Evolutionary conservation across 2,113 vertebrate genomes (phyloP).

Genomic region (Lepus timidus): DNA sequence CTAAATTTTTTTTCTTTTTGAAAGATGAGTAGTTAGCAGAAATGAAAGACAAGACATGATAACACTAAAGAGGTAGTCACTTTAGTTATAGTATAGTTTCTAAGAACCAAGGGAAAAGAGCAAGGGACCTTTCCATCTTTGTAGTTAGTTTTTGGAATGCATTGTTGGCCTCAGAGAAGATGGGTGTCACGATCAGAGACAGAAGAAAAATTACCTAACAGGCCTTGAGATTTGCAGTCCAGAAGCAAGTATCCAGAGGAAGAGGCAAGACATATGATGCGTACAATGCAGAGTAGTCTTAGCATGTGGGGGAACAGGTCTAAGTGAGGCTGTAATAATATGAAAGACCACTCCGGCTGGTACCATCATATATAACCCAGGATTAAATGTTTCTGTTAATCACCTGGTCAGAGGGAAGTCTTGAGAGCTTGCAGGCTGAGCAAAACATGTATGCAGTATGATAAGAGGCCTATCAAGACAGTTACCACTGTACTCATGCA

Average conservation of each 20-base stretch:
- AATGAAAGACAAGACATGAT: conserved; percentile 5
- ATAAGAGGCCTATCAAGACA: background rate
- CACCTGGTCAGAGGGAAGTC: background rate
- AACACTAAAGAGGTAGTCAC: background rate
- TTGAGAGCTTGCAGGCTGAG: background rate
- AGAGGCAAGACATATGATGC: background rate
- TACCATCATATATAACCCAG: background rate
- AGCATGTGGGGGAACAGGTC: background rate
- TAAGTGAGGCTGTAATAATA: background rate
- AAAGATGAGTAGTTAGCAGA: conserved; percentile 11
- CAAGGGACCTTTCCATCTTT: background rate
- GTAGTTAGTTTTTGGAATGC: background rate
- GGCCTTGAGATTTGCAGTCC: background rate
- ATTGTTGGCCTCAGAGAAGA: background rate
- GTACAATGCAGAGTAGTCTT: background rate
- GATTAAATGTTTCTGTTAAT: conserved; percentile 14
- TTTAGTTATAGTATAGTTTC: conserved; percentile 35
- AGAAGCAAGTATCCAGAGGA: conserved; percentile 11
- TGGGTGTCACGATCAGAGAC: background rate
- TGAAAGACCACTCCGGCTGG: background rate
- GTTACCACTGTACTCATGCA: background rate
- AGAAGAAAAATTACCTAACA: background rate
- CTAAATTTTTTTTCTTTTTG: conserved; percentile 37
- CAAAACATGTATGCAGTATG: background rate
- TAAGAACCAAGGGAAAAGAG: background rate